A percentile compares a stretch with the other conserved stretches of the same genome.
These are phyloP conservation scores for Rhyacophila evoluta DNA, from an alignment of 2,888 invertebrate species.

Conservation along the genomic window DNA sequence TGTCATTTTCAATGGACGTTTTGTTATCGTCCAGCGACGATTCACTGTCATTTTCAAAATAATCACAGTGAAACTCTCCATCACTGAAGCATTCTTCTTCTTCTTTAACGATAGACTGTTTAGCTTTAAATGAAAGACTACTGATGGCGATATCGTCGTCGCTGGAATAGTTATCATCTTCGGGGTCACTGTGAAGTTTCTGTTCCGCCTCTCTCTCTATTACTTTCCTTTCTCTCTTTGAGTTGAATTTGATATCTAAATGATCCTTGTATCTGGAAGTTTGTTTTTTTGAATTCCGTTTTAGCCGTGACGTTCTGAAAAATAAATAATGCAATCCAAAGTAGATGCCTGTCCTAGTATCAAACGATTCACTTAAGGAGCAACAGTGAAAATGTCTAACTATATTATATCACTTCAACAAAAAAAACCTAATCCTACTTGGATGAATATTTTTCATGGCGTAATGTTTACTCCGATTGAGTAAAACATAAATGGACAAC, in stretches of 20 bases:
- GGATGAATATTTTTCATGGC: too few relatives aligned
- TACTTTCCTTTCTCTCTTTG: not conserved
- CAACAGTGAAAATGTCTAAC: not conserved
- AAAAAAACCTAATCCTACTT: too few relatives aligned
- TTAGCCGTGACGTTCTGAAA: slow-evolving; percentile 26
- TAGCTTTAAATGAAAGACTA: not conserved
- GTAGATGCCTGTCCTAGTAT: slow-evolving; percentile 13
- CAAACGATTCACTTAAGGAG: not conserved
- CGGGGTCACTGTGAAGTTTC: not conserved
- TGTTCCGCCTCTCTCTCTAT: not conserved
- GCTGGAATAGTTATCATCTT: not conserved
- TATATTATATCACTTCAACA: too few relatives aligned
- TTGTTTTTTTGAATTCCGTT: slow-evolving; percentile 11
- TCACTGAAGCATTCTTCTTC: not conserved
- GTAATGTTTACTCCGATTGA: too few relatives aligned
- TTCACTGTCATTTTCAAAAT: not conserved
- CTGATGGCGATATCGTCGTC: slow-evolving; percentile 6
- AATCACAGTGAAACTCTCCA: not conserved
- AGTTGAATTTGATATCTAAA: not conserved
- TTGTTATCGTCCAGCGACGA: not conserved
- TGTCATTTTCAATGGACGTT: not conserved
- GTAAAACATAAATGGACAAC: too few relatives aligned
- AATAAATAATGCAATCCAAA: slow-evolving; percentile 27
- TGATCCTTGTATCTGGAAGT: not conserved
- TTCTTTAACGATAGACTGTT: not conserved